A percentile compares a stretch with the other conserved stretches of the same genome.
Conservation (phyloP, 2,113 vertebrate species). For the Anoura caudifer region DNA sequence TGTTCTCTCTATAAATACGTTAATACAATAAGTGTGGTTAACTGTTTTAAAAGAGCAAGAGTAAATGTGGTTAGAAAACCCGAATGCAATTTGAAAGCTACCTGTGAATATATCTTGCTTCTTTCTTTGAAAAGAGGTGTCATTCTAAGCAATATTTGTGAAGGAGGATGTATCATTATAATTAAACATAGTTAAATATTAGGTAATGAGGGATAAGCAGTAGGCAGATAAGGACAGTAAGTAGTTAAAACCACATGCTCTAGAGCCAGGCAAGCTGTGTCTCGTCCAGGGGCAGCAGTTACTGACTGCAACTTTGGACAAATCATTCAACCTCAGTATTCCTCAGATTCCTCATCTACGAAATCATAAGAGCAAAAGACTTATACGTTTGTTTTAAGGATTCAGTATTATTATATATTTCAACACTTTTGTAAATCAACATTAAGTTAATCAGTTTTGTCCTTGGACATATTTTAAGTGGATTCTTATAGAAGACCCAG, state of each 20-base stretch:
- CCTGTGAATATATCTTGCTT: background rate
- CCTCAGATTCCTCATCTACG: background rate
- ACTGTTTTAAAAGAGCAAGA: background rate
- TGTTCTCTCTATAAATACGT: constrained; percentile 34
- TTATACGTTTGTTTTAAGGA: background rate
- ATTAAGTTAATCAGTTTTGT: background rate
- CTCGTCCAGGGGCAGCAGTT: too few relatives aligned
- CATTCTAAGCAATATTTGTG: background rate
- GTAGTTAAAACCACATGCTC: background rate
- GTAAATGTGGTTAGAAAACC: background rate
- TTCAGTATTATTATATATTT: background rate
- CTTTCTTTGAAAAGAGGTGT: background rate
- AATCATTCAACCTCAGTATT: background rate
- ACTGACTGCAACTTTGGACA: too few relatives aligned
- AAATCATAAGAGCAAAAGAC: background rate
- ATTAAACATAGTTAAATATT: background rate
- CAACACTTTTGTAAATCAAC: background rate
- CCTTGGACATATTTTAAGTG: background rate
- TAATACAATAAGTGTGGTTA: background rate
- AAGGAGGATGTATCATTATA: background rate
- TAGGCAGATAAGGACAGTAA: too few relatives aligned
- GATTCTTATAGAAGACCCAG: background rate
- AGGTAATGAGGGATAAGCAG: background rate
- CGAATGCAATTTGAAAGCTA: background rate
- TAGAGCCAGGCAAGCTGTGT: background rate